Evolutionary conservation across 2,888 invertebrate genomes (phyloP).

Genomic region (Nephrotoma appendiculata): DNA sequence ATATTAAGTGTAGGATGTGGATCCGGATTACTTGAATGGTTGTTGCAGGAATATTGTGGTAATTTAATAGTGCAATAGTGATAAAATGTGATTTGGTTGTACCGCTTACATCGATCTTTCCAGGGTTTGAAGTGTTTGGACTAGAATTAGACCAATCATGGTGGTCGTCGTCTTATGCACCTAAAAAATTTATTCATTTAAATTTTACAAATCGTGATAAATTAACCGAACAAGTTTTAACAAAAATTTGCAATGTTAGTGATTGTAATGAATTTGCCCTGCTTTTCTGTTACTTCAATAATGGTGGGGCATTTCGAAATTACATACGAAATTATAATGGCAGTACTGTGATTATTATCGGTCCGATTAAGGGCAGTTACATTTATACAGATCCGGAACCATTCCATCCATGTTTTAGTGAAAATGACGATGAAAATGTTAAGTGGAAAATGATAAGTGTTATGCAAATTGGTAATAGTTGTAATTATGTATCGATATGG

Average conservation of each 20-base stretch:
- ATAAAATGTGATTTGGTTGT: neutral
- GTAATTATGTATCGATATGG: constrained; percentile 53
- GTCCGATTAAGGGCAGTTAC: constrained; percentile 42
- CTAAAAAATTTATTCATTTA: constrained; percentile 52
- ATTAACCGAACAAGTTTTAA: constrained; percentile 29
- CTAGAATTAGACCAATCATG: constrained; percentile 65
- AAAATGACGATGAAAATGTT: constrained; percentile 35
- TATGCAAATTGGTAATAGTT: constrained; percentile 44
- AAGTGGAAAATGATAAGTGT: constrained; percentile 41
- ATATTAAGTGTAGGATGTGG: constrained; percentile 66
- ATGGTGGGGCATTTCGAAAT: constrained; percentile 47
- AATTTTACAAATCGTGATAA: constrained; percentile 35
- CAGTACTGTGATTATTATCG: constrained; percentile 54
- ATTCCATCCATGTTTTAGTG: constrained; percentile 39
- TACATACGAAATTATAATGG: constrained; percentile 52
- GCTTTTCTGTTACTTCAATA: constrained; percentile 72
- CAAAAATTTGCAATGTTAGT: neutral
- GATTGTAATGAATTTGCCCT: constrained; percentile 34
- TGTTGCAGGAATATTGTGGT: constrained; percentile 51
- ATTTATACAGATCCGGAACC: constrained; percentile 60
- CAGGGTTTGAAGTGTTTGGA: constrained; percentile 48
- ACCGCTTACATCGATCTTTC: constrained; percentile 14
- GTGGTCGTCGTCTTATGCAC: constrained; percentile 67
- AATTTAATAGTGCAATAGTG: constrained; percentile 9
- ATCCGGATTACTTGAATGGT: constrained; percentile 70